These are phyloP conservation scores for Campoplex capitator DNA, from an alignment of 2,888 invertebrate genomes.

Conservation along the genomic window DNA sequence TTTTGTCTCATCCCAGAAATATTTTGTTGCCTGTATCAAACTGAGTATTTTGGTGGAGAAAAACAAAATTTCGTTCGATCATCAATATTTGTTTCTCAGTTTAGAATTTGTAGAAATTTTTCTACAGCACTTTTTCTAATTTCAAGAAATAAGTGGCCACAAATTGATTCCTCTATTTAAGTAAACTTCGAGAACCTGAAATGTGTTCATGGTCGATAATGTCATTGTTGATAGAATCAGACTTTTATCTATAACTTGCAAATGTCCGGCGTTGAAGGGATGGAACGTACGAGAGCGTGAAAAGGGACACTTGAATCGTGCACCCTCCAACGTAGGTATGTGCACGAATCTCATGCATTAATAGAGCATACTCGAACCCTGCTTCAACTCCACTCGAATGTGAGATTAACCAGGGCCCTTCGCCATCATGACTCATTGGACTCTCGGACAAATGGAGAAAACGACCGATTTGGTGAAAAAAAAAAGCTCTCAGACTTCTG, in stretches of 20 bases:
- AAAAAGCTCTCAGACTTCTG: slow-evolving; percentile 8
- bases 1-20: no score
- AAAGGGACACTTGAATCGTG: slow-evolving; percentile 52
- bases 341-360: slow-evolving; percentile 27
- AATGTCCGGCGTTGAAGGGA: slow-evolving; percentile 5
- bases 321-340: slow-evolving; percentile 35
- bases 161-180: neutral
- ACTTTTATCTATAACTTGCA: slow-evolving; percentile 6
- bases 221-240: slow-evolving; percentile 7
- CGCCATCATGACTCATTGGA: slow-evolving; percentile 60
- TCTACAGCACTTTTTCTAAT: neutral
- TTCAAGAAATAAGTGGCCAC: neutral
- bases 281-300: slow-evolving; percentile 61
- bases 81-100: no score
- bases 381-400: slow-evolving; percentile 2
- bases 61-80: neutral
- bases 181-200: neutral
- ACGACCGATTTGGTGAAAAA: slow-evolving; percentile 40
- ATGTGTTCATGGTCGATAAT: slow-evolving; percentile 1
- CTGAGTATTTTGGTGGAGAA: no score
- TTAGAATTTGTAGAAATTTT: no score
- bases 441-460: slow-evolving; percentile 19
- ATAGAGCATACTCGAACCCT: slow-evolving; percentile 33
- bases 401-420: slow-evolving; percentile 31
- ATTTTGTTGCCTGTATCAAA: no score